These are phyloP conservation scores for Phyto melanocephala DNA, from an alignment of 2,888 invertebrate genomes.

Conservation along the genomic window DNA sequence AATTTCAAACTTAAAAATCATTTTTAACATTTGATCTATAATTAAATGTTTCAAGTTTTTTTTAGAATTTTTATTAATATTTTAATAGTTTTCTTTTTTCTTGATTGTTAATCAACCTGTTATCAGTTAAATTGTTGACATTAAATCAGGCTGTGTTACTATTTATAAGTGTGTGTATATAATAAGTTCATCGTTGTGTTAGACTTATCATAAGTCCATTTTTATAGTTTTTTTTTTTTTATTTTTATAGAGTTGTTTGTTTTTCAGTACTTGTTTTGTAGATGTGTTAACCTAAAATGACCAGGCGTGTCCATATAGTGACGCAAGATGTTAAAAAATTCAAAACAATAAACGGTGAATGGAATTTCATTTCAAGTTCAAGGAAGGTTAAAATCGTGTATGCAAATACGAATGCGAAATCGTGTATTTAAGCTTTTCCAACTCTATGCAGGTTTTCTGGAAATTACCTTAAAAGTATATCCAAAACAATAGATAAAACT, in stretches of 20 bases:
- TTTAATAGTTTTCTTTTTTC: constrained; percentile 1
- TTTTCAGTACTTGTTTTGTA: no score
- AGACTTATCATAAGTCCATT: background rate
- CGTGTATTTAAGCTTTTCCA: no score
- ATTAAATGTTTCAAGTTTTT: constrained; percentile 44
- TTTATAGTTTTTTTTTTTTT: background rate
- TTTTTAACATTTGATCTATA: constrained; percentile 44
- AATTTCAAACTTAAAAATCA: constrained; percentile 15
- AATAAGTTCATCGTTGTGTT: background rate
- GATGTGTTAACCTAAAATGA: no score
- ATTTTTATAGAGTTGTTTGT: background rate
- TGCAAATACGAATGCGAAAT: no score
- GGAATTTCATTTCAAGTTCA: no score
- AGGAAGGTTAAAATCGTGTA: no score
- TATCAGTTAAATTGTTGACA: constrained; percentile 45
- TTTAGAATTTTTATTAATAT: constrained; percentile 14
- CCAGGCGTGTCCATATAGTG: no score
- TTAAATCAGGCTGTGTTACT: background rate
- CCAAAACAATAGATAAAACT: no score
- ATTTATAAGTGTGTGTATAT: background rate
- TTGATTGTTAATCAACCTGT: constrained; percentile 22
- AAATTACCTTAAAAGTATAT: no score
- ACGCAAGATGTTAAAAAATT: no score
- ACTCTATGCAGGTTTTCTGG: no score
- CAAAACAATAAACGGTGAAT: no score